Percentiles rank a stretch among this genome's conserved stretches.
phyloP scores from a whole-genome alignment of 2,797 vertebrate species.

The Gymnocypris eckloni region DNA sequence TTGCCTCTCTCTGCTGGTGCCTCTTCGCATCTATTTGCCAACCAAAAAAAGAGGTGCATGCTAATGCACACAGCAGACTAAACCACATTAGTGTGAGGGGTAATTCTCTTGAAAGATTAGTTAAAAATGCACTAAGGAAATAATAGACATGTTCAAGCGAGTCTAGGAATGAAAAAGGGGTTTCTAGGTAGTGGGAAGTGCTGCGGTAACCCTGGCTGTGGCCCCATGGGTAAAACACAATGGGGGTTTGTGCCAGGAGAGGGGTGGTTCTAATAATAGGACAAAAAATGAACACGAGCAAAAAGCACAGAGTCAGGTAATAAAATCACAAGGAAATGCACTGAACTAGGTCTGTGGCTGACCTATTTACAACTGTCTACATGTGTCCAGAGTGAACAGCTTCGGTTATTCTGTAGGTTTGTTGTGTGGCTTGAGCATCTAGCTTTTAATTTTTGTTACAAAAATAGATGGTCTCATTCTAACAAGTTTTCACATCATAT shows the following conservation, averaged over 20 bases:
- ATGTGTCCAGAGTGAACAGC: background rate
- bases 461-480: background rate
- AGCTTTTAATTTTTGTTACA: background rate
- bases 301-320: slow-evolving; percentile 31
- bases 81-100: background rate
- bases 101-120: slow-evolving; percentile 14
- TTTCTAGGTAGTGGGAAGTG: slow-evolving; percentile 5
- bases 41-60: background rate
- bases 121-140: slow-evolving; percentile 44
- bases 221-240: slow-evolving; percentile 39
- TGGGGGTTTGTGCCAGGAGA: slow-evolving; percentile 37
- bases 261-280: slow-evolving; percentile 55
- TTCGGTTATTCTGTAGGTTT: background rate
- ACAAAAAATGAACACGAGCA: slow-evolving; percentile 32
- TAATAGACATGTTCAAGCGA: background rate
- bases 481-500: background rate
- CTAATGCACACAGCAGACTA: slow-evolving; percentile 2
- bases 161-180: background rate
- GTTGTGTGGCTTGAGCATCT: background rate
- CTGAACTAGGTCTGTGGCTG: slow-evolving; percentile 17
- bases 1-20: background rate
- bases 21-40: background rate
- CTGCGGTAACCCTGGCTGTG: slow-evolving; percentile 28
- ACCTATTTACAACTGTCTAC: slow-evolving; percentile 37
- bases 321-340: background rate